phyloP scores from a whole-genome alignment of 2,888 invertebrate genomes.

The Dilophus febrilis region DNA sequence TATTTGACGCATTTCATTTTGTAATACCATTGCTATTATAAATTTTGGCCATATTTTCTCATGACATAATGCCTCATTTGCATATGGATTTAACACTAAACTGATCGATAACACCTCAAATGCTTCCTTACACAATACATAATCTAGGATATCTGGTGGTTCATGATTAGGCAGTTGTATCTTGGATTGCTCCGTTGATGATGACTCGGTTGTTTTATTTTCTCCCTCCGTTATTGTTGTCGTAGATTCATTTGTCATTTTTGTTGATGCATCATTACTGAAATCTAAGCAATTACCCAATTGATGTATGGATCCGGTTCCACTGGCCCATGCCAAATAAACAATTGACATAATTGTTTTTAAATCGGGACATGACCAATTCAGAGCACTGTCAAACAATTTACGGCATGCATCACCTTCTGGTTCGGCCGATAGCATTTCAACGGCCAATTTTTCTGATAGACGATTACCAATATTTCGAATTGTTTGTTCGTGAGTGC shows the following conservation, averaged over 20 bases:
- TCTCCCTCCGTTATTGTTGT: too few species aligned
- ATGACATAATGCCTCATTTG: constrained; percentile 61
- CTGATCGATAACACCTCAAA: constrained; percentile 82
- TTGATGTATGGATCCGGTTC: constrained; percentile 51
- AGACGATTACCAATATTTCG: constrained; percentile 69
- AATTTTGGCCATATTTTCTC: constrained; percentile 79
- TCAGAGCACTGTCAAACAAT: constrained; percentile 38
- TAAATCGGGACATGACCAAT: constrained; percentile 55
- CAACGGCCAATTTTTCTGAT: constrained; percentile 62
- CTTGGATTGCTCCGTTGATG: too few species aligned
- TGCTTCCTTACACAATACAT: constrained; percentile 72
- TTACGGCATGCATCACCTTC: constrained; percentile 34
- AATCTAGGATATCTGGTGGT: constrained; percentile 52
- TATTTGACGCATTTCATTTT: constrained; percentile 56
- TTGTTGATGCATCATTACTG: constrained; percentile 18
- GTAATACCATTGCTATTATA: constrained; percentile 70
- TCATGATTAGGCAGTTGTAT: too few species aligned
- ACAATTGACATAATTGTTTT: constrained; percentile 57
- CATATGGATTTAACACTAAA: constrained; percentile 75
- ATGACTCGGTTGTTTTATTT: too few species aligned
- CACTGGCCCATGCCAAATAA: constrained; percentile 62
- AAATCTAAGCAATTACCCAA: constrained; percentile 41
- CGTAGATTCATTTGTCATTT: too few species aligned
- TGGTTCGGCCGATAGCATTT: constrained; percentile 34
- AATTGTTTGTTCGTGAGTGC: constrained; percentile 71